A percentile compares a stretch with the other conserved stretches of the same genome.
Evolutionary conservation across 2,113 vertebrate species (phyloP).

Genomic region (Sula dactylatra): DNA sequence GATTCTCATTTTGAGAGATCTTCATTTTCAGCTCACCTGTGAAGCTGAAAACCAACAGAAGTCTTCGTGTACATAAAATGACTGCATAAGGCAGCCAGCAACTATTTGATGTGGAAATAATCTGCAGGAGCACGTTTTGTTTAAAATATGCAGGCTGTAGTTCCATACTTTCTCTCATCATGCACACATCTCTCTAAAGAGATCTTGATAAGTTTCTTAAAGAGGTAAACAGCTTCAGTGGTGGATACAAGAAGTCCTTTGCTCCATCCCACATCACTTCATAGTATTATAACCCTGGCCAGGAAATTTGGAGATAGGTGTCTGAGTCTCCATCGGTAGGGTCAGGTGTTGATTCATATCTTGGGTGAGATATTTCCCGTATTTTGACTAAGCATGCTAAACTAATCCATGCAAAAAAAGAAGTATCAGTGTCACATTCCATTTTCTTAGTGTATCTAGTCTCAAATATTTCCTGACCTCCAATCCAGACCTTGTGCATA

Average conservation of each 20-base stretch:
- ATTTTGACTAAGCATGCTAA: neutral
- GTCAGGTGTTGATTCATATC: neutral
- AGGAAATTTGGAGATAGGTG: neutral
- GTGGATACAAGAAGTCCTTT: neutral
- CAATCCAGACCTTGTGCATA: neutral
- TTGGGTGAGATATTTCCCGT: neutral
- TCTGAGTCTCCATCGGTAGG: neutral
- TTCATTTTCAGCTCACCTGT: neutral
- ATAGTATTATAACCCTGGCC: neutral
- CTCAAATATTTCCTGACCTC: neutral
- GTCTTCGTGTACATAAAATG: neutral
- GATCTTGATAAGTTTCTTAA: neutral
- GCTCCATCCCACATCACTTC: neutral
- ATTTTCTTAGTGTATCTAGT: neutral
- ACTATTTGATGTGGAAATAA: neutral
- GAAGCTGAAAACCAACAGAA: neutral
- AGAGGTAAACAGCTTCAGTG: neutral
- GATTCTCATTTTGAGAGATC: neutral
- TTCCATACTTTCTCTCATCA: neutral
- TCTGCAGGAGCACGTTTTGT: fast-evolving
- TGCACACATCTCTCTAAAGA: neutral
- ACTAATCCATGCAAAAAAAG: neutral
- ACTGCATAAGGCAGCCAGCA: neutral
- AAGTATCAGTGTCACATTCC: neutral
- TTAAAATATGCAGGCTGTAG: neutral